Evolutionary conservation across 2,113 vertebrate species (phyloP).

Genomic region (Lichenostomus cassidix): DNA sequence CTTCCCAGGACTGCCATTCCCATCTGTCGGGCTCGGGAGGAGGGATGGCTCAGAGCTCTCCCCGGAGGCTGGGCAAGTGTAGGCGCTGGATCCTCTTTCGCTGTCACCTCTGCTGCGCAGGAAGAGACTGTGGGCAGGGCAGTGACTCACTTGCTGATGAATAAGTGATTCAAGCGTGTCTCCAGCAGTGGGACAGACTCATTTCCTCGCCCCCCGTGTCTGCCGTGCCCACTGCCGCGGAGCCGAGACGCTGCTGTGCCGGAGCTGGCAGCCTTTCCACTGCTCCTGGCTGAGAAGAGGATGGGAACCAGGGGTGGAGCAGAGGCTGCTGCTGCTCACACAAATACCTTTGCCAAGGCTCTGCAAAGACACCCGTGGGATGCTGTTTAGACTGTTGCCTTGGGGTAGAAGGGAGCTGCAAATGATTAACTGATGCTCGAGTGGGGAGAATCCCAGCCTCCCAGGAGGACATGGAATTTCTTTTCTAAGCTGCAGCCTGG

Average conservation of each 20-base stretch:
- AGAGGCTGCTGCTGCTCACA: not conserved
- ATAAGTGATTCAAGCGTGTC: not conserved
- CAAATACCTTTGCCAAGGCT: not conserved
- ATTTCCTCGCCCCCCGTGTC: not conserved
- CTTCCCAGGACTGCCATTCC: not conserved
- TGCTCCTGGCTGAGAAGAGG: not conserved
- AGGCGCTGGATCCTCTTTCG: not conserved
- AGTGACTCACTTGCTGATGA: conserved; percentile 40
- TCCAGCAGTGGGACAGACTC: not conserved
- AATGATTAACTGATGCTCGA: not conserved
- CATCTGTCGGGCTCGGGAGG: accelerated
- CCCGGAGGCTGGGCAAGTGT: not conserved
- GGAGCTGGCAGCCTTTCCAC: not conserved
- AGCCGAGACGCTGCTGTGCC: accelerated
- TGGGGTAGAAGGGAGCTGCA: not conserved
- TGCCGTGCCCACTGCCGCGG: not conserved
- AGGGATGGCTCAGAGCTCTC: not conserved
- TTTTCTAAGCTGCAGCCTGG: not conserved
- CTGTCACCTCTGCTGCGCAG: not conserved
- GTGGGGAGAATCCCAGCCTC: not conserved
- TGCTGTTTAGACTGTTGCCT: not conserved
- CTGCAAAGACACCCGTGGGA: not conserved
- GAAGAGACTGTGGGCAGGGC: not conserved
- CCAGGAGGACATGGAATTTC: accelerated
- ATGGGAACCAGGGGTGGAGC: not conserved